A percentile compares a stretch with the other conserved stretches of the same genome.
These are phyloP conservation scores for Helarctos malayanus DNA, from an alignment of 2,797 vertebrate genomes.

Conservation along the genomic window DNA sequence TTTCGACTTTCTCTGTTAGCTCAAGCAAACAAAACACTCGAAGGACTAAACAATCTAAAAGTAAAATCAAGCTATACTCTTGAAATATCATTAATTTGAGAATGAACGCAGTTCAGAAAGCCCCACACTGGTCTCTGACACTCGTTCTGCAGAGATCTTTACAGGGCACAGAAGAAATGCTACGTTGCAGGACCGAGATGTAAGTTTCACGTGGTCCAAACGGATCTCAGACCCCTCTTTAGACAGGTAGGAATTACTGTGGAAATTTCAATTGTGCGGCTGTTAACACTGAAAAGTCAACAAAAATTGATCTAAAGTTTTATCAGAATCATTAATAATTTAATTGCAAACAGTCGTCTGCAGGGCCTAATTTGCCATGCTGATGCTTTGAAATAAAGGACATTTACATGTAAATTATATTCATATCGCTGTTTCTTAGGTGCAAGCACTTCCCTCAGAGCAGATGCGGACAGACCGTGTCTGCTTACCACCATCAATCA, in stretches of 20 bases:
- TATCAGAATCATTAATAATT: slow-evolving; percentile 94
- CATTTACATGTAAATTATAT: slow-evolving; percentile 97
- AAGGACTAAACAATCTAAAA: neutral
- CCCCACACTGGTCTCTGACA: neutral
- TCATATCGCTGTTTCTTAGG: slow-evolving; percentile 93
- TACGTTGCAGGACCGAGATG: slow-evolving; percentile 33
- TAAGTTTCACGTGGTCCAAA: slow-evolving; percentile 76
- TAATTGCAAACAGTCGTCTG: slow-evolving; percentile 95
- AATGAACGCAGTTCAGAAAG: slow-evolving; percentile 23
- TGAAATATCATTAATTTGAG: neutral
- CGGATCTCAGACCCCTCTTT: slow-evolving; percentile 62
- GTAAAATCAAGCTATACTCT: neutral
- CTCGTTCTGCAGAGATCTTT: slow-evolving; percentile 48
- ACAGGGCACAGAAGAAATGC: slow-evolving; percentile 44
- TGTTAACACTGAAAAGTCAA: slow-evolving; percentile 91
- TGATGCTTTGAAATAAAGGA: slow-evolving; percentile 90
- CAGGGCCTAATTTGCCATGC: slow-evolving; percentile 93
- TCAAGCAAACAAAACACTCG: neutral
- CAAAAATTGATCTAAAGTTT: slow-evolving; percentile 93
- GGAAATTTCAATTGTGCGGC: slow-evolving; percentile 87
- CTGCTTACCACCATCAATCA: slow-evolving; percentile 81
- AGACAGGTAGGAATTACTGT: slow-evolving; percentile 84
- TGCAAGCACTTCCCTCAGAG: slow-evolving; percentile 83
- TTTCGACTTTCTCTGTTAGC: neutral
- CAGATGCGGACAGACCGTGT: slow-evolving; percentile 78